Percentiles rank a stretch among this genome's conserved stretches.
Conservation (phyloP, 2,797 vertebrate genomes). For the Trichosurus vulpecula region DNA sequence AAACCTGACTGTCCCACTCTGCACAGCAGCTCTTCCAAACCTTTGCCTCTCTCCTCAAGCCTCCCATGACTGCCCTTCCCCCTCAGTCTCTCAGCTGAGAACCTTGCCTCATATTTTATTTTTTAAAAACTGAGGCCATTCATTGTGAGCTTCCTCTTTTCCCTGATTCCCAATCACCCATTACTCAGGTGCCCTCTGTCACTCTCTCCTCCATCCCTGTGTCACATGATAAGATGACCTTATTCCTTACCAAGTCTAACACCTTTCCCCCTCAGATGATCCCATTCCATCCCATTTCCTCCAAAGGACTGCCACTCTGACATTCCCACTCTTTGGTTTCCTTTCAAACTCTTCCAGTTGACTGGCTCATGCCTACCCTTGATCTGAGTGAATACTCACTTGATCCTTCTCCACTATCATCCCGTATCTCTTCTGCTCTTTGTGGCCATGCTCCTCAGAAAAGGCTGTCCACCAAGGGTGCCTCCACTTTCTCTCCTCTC, state of each 20-base stretch:
- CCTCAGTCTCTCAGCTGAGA: background rate
- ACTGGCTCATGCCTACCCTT: background rate
- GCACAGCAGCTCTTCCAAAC: background rate
- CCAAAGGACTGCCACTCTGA: background rate
- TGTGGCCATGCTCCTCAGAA: background rate
- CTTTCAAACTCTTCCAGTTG: background rate
- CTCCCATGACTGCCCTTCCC: background rate
- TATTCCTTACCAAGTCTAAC: background rate
- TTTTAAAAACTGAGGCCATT: background rate
- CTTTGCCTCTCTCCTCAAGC: background rate
- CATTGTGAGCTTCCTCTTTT: background rate
- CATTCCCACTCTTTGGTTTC: background rate
- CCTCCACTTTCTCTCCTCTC: background rate
- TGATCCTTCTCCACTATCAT: background rate
- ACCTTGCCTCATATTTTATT: background rate
- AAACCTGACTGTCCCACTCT: background rate
- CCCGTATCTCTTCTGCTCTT: background rate
- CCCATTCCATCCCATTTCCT: background rate
- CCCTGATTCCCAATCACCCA: background rate
- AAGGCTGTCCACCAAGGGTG: background rate
- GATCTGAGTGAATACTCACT: rapidly evolving
- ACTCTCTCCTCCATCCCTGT: background rate
- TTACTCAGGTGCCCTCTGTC: background rate
- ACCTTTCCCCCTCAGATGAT: background rate
- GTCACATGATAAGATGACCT: background rate